Base-by-base conservation (phyloP, 2,888 invertebrate species). In the Sturmia bella region DNA sequence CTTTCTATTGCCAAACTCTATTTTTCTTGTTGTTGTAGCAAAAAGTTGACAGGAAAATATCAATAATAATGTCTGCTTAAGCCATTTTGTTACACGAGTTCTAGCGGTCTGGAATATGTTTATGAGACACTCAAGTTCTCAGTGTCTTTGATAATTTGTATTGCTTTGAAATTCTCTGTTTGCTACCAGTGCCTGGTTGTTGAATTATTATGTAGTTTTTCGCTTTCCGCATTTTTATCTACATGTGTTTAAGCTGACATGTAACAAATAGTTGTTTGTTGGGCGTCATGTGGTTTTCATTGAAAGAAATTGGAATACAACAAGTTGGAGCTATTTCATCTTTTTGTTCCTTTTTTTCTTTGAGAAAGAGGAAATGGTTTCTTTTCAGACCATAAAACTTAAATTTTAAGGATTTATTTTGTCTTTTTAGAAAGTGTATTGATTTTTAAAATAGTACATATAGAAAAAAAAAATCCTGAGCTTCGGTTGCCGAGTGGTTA, bases 251-350 rank as follows among this genome's bases (percentile, higher is more conserved):
- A 75, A 74, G 66, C 78, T 82, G 82, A 82, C 82, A 75, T 82
- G 74, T 75, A 82, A 82, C 78, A 82, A 82, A 82, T 82, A 72
- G 82, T 78, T 82, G 78, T 82, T 74, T 82, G 78, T 82, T 61
- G 78, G 82, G 70, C 78, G 77, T 82, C 82, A 82, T 82, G 82
- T 70, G 78, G 82, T 78, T 78, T 75, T 39, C 66, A 70, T 59
- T 82, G 73, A 82, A 78, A 64, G 69, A 82, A 82, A 78, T 75
- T 61, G 39, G 45, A 63, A 48, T 54, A 72, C 72, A 79, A 79
- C 66, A 66, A 70, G 70, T 78, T 78, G n/a, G 11, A 63, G 64
- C 64, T 50, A 57, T 64, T 69, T 74, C 54, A 66, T 76, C 64
- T 57, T 74, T 37, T 68, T 74, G 39, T 39, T 12, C 27, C 41